Base-by-base conservation (phyloP, 2,113 vertebrate genomes). In the Cacatua alba region DNA sequence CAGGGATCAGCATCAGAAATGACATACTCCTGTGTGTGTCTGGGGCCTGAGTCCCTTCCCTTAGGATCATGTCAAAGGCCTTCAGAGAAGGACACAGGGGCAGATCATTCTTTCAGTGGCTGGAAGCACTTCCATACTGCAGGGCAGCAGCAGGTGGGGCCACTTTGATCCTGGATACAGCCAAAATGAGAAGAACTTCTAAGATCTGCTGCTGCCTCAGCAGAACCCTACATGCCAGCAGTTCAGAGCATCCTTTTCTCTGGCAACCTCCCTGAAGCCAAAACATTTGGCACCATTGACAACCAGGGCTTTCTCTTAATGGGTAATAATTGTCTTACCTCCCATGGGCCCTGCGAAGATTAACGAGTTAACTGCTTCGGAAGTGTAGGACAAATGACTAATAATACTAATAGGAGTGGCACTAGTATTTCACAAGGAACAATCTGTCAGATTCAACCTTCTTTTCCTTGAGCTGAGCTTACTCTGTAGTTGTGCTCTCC, bases 381-480 rank as follows among this genome's bases (percentile, higher is more conserved):
- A 92, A 96, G 94, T 21, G 13, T 86, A 46, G 46, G 59, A 68
- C 17, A 76, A 91, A 26, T 65, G 84, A 94, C 44, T 71, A 94
- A 59, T 88, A 88, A 57, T 86, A 74, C 76, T 77, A 90, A 81
- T 17, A 89, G 86, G 83, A 97, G 70, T 33, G 81, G 86, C 70
- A 72, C 37, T 87, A 74, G 79, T 89, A 80, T 94, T 94, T 92
- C 67, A 89, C 44, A 91, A 76, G 25, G 20, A 90, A 59, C 39
- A 55, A 52, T 43, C 55, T 83, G 72, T 88, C 65, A 79, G 33
- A 69, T 62, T 79, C 9, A 35, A 49, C n/a, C 55, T 76, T 64
- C 18, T 92, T 92, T 39, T 90, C 37, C 72, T 86, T 25, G 6
- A 86, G 70, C 14, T 7, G 25, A 9, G 15, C 15, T 92, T 14